phyloP scores from a whole-genome alignment of 2,888 invertebrate genomes.

The Dusona sp. region DNA sequence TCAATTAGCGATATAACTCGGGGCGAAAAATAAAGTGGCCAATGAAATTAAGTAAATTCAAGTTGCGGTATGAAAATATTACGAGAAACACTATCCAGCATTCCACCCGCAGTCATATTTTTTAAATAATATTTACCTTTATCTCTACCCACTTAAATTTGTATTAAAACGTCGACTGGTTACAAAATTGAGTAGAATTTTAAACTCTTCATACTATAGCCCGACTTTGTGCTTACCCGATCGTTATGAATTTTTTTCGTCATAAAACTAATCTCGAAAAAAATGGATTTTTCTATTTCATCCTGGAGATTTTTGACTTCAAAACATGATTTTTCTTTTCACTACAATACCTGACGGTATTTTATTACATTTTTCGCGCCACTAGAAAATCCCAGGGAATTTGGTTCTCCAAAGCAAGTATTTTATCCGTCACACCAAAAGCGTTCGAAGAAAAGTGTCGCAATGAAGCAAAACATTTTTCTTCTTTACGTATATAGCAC shows the following conservation, averaged over 20 bases:
- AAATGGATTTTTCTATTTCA: not conserved
- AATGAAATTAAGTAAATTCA: constrained; percentile 32
- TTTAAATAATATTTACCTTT: no score
- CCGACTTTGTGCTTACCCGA: not conserved
- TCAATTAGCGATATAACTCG: constrained; percentile 36
- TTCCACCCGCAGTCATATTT: not conserved
- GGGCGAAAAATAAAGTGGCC: constrained; percentile 5
- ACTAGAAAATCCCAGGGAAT: not conserved
- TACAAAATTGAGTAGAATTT: not conserved
- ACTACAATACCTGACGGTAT: not conserved
- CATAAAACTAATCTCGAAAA: not conserved
- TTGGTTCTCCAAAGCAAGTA: not conserved
- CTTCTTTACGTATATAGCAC: not conserved
- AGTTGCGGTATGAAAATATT: constrained; percentile 22
- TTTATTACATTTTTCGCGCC: not conserved
- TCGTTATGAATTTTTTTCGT: not conserved
- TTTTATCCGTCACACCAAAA: not conserved
- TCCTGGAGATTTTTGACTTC: not conserved
- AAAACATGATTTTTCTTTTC: not conserved
- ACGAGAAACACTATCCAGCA: constrained; percentile 6
- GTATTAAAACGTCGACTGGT: not conserved
- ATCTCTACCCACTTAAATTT: not conserved
- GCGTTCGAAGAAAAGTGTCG: not conserved
- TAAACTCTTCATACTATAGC: no score
- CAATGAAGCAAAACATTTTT: constrained; percentile 9